Evolutionary conservation across 2,888 invertebrate species (phyloP).

Genomic region (Vandiemenella viatica): DNA sequence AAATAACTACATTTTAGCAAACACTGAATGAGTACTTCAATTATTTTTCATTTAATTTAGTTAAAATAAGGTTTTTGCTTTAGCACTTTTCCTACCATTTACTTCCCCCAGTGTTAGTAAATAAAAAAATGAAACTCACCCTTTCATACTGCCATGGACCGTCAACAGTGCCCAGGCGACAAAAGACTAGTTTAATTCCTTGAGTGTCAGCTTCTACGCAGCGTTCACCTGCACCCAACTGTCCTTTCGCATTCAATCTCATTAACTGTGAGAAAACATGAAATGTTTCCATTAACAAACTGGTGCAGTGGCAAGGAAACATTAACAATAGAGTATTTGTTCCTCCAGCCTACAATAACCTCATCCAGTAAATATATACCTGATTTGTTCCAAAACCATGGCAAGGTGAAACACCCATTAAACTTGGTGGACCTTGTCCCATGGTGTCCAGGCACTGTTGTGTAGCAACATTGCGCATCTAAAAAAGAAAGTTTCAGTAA

Average conservation of each 20-base stretch:
- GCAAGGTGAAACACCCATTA: constrained; percentile 80
- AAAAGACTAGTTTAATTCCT: constrained; percentile 77
- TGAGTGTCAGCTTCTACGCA: constrained; percentile 83
- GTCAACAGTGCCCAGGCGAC: constrained; percentile 80
- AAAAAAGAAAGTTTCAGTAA: constrained; percentile 17
- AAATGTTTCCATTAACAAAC: too few species aligned
- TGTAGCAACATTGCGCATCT: constrained; percentile 63
- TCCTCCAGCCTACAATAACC: too few species aligned
- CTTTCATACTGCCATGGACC: constrained; percentile 91
- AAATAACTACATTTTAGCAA: too few species aligned
- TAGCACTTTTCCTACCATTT: too few species aligned
- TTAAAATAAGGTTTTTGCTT: too few species aligned
- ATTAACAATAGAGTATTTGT: too few species aligned
- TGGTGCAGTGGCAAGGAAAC: too few species aligned
- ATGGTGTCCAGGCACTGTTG: constrained; percentile 81
- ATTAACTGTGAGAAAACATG: constrained; percentile 46
- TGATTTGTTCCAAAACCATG: constrained; percentile 92
- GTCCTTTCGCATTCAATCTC: constrained; percentile 83
- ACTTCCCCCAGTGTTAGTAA: too few species aligned
- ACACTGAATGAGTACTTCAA: too few species aligned
- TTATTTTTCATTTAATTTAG: too few species aligned
- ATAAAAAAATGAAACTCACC: too few species aligned
- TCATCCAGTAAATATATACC: constrained; percentile 33
- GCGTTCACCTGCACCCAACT: constrained; percentile 88
- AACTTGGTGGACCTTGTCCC: constrained; percentile 80